phyloP scores from a whole-genome alignment of 1,140 invertebrate genomes.

The Achatina immaculata region DNA sequence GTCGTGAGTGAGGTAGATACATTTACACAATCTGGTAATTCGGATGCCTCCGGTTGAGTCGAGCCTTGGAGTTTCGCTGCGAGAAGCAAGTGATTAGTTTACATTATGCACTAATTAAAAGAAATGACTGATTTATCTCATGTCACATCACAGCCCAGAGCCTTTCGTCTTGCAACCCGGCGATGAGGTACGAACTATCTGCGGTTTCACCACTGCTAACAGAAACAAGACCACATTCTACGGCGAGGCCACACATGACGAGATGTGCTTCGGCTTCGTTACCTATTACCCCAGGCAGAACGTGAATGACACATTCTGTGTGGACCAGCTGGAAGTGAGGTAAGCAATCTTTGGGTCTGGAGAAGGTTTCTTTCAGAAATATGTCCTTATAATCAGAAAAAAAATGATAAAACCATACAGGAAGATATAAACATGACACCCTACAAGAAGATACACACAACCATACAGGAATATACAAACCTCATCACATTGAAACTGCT shows the following conservation, averaged over 20 bases:
- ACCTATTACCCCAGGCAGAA: slow-evolving; percentile 38
- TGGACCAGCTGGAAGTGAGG: neutral
- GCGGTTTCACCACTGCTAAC: slow-evolving; percentile 16
- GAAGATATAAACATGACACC: neutral
- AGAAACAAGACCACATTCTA: slow-evolving; percentile 11
- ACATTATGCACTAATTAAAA: too few relatives aligned
- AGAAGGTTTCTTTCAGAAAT: neutral
- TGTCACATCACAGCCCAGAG: neutral
- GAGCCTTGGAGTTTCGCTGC: too few relatives aligned
- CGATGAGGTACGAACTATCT: slow-evolving; percentile 32
- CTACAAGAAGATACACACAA: too few relatives aligned
- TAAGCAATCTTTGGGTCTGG: neutral
- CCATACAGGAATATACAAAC: too few relatives aligned
- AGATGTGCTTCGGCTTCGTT: slow-evolving; percentile 41
- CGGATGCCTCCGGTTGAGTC: too few relatives aligned
- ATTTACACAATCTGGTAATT: too few relatives aligned
- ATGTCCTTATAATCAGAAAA: neutral
- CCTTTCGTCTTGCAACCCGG: slow-evolving; percentile 30
- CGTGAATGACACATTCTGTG: slow-evolving; percentile 5
- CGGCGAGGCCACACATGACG: slow-evolving; percentile 33
- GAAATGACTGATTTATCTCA: neutral
- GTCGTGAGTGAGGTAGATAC: too few relatives aligned
- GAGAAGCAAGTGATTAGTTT: too few relatives aligned
- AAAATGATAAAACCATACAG: neutral
- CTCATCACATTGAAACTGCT: too few relatives aligned